A percentile compares a stretch with the other conserved stretches of the same genome.
Evolutionary conservation across 2,113 vertebrate species (phyloP).

Genomic region (Ptychochromis oligacanthus): DNA sequence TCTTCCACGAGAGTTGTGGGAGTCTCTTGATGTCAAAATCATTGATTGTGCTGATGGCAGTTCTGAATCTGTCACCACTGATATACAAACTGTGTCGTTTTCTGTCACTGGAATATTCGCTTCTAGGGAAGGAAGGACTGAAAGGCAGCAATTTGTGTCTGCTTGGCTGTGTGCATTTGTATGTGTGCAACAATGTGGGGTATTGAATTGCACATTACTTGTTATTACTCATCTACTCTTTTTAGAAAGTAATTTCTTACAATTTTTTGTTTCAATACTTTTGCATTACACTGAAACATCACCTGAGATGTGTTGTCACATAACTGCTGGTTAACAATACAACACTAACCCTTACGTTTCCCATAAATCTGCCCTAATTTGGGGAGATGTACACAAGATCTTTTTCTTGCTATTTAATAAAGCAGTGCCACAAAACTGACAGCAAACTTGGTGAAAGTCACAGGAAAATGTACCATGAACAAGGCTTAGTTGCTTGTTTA

Average conservation of each 20-base stretch:
- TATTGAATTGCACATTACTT: background rate
- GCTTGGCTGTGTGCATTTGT: background rate
- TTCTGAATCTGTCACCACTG: background rate
- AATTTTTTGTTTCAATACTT: background rate
- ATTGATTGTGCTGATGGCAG: background rate
- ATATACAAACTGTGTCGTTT: background rate
- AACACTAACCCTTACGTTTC: background rate
- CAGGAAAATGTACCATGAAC: too few species aligned
- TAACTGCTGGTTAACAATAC: background rate
- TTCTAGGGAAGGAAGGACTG: background rate
- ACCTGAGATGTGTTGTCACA: background rate
- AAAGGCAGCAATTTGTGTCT: background rate
- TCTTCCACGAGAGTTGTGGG: background rate
- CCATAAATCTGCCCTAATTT: background rate
- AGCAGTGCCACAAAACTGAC: too few species aligned
- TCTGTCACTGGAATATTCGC: background rate
- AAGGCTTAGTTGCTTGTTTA: too few species aligned
- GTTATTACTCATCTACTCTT: background rate
- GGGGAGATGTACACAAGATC: too few species aligned
- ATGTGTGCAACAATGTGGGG: background rate
- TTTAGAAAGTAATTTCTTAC: background rate
- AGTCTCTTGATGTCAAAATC: slow-evolving; percentile 5
- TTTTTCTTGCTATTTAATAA: too few species aligned
- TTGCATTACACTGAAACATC: background rate
- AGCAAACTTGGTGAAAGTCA: too few species aligned